Conservation (phyloP, 2,113 vertebrate species). For the Salvator merianae region DNA sequence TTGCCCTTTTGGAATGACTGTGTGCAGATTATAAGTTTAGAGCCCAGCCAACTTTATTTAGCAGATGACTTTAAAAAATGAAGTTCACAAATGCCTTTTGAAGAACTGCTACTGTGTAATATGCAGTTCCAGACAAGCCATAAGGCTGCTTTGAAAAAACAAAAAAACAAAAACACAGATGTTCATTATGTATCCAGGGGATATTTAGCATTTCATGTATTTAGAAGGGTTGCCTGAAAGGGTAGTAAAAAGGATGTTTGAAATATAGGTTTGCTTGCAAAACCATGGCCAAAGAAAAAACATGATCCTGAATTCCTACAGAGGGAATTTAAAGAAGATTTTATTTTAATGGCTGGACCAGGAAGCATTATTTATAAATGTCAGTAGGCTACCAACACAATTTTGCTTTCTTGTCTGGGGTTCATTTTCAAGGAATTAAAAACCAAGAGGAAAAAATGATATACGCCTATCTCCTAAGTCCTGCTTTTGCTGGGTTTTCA, state of each 20-base stretch:
- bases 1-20: conserved; percentile 49
- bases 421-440: too few relatives aligned
- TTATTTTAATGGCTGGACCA: not conserved
- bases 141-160: conserved; percentile 51
- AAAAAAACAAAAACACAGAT: conserved; percentile 52
- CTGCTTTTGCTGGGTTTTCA: too few relatives aligned
- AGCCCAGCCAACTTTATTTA: conserved; percentile 50
- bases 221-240: conserved; percentile 59
- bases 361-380: not conserved
- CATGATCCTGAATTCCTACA: not conserved
- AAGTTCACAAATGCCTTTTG: conserved; percentile 47
- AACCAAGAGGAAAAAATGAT: too few relatives aligned
- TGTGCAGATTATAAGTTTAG: conserved; percentile 57
- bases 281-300: conserved; percentile 30
- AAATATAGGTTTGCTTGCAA: conserved; percentile 19
- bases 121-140: conserved; percentile 45
- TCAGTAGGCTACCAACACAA: not conserved
- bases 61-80: conserved; percentile 44
- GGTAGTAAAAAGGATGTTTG: conserved; percentile 35
- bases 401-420: too few relatives aligned
- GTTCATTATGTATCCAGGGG: conserved; percentile 64
- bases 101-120: conserved; percentile 50
- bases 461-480: too few relatives aligned
- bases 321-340: not conserved
- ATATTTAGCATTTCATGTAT: conserved; percentile 53